phyloP scores from a whole-genome alignment of 2,113 vertebrate species.

The Pycnonotus jocosus region DNA sequence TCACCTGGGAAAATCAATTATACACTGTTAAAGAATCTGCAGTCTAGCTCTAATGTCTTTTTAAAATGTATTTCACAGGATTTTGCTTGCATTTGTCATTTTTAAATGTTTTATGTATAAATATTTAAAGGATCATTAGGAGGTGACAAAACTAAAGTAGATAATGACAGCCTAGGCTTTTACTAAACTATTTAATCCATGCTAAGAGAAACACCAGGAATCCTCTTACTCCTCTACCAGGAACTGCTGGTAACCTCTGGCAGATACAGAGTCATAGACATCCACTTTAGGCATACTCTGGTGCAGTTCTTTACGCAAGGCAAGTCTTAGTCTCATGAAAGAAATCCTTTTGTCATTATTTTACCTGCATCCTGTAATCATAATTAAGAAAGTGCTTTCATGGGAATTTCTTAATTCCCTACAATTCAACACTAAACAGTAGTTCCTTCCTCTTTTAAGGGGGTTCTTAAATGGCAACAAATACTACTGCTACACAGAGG shows the following conservation, averaged over 20 bases:
- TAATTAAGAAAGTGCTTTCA: neutral
- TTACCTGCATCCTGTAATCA: neutral
- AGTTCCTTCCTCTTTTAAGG: neutral
- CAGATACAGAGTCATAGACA: neutral
- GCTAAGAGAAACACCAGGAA: neutral
- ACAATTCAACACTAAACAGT: neutral
- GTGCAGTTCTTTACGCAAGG: neutral
- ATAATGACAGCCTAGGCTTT: neutral
- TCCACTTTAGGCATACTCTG: neutral
- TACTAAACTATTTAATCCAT: neutral
- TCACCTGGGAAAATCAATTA: neutral
- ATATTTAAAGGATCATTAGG: neutral
- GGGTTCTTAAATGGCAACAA: neutral
- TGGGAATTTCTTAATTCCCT: neutral
- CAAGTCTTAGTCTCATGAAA: neutral
- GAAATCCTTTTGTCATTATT: neutral
- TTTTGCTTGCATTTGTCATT: neutral
- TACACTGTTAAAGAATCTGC: neutral
- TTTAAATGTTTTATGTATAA: neutral
- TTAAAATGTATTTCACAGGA: neutral
- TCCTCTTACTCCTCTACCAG: neutral
- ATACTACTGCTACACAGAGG: neutral
- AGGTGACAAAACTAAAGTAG: neutral
- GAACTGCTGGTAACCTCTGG: neutral
- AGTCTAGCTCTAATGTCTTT: neutral